phyloP scores from a whole-genome alignment of 2,888 invertebrate species.

The Loripinus fragilis region DNA sequence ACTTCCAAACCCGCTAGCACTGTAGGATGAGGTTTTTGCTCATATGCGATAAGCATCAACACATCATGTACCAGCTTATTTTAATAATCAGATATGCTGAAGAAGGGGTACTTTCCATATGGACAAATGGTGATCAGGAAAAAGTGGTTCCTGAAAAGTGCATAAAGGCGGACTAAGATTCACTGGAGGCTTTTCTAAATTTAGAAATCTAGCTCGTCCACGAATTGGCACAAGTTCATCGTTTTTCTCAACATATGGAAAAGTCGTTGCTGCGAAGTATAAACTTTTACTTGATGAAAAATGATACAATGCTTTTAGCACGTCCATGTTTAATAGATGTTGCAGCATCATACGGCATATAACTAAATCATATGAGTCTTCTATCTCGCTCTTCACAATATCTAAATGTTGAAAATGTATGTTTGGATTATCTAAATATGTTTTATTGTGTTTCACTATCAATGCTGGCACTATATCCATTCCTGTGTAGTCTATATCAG shows the following conservation, averaged over 20 bases:
- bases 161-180: slow-evolving; percentile 24
- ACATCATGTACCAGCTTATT: too few relatives aligned
- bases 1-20: too few relatives aligned
- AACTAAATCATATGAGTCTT: slow-evolving; percentile 20
- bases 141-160: slow-evolving; percentile 15
- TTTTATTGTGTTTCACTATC: slow-evolving; percentile 19
- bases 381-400: slow-evolving; percentile 14
- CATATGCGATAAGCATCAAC: too few relatives aligned
- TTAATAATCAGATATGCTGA: neutral
- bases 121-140: slow-evolving; percentile 18
- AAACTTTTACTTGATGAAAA: slow-evolving; percentile 26
- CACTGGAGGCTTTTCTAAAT: slow-evolving; percentile 17
- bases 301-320: slow-evolving; percentile 28
- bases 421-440: slow-evolving; percentile 8
- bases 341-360: slow-evolving; percentile 35
- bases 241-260: slow-evolving; percentile 5
- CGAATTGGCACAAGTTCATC: slow-evolving; percentile 13
- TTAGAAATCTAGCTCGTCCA: slow-evolving; percentile 16
- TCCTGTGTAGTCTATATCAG: slow-evolving; percentile 29
- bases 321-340: slow-evolving; percentile 22
- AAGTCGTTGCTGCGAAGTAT: slow-evolving; percentile 32
- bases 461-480: slow-evolving; percentile 29
- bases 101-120: slow-evolving; percentile 31
- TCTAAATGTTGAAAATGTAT: slow-evolving; percentile 17
- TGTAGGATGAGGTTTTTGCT: too few relatives aligned